phyloP scores from a whole-genome alignment of 1,140 invertebrate genomes.

The Hydropsyche tenuis region DNA sequence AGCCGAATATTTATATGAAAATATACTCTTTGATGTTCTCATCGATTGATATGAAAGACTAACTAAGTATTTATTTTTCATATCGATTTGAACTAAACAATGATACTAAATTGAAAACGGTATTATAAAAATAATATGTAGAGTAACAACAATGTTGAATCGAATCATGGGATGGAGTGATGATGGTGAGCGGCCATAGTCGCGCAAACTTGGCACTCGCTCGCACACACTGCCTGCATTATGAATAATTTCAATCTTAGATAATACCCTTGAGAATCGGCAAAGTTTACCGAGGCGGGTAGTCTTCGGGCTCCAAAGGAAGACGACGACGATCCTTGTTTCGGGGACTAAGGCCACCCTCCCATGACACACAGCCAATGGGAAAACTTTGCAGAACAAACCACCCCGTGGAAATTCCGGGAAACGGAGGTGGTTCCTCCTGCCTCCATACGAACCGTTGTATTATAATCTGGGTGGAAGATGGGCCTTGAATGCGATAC shows the following conservation, averaged over 20 bases:
- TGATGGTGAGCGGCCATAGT: background rate
- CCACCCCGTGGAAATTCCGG: background rate
- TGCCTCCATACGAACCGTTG: no score
- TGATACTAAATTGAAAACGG: no score
- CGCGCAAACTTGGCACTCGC: constrained; percentile 1
- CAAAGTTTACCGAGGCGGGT: constrained; percentile 43
- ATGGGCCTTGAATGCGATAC: background rate
- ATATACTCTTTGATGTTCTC: no score
- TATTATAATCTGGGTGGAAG: constrained; percentile 7
- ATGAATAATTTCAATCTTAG: constrained; percentile 51
- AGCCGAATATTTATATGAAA: no score
- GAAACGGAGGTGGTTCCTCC: no score
- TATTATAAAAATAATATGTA: no score
- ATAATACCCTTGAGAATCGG: constrained; percentile 50
- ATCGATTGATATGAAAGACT: no score
- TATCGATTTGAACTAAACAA: no score
- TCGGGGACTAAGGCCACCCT: background rate
- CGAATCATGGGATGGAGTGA: background rate
- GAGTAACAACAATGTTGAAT: background rate
- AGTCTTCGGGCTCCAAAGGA: constrained; percentile 36
- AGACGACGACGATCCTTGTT: constrained; percentile 34
- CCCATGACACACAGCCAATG: constrained; percentile 18
- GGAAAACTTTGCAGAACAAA: constrained; percentile 22
- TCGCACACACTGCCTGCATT: constrained; percentile 40
- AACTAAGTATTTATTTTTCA: no score